Conservation (phyloP, 1,140 invertebrate genomes). For the Branchinecta lindahli region DNA sequence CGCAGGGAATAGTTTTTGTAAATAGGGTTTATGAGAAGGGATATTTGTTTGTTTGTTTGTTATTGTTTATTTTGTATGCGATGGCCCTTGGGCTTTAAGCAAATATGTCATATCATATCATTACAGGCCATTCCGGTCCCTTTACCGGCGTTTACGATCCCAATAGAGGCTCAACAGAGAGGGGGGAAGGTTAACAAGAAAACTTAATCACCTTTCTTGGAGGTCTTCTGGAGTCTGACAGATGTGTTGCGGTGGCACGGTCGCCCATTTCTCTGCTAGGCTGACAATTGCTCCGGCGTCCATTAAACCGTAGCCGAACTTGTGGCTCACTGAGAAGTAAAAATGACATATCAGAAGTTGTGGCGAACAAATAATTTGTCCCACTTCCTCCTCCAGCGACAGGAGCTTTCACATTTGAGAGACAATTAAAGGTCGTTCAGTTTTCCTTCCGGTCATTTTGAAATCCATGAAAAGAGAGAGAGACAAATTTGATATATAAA, state of each 20-base stretch:
- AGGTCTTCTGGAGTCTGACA: constrained; percentile 80
- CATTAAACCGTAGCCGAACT: constrained; percentile 96
- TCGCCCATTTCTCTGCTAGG: constrained; percentile 78
- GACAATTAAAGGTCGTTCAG: neutral
- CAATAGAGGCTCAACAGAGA: no score
- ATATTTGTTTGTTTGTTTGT: no score
- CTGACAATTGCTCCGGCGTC: constrained; percentile 86
- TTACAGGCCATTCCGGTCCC: no score
- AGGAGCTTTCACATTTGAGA: neutral
- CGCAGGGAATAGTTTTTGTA: no score
- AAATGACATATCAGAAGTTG: neutral
- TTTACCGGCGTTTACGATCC: no score
- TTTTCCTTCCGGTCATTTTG: no score
- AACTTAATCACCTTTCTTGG: constrained; percentile 42
- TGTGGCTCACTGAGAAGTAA: constrained; percentile 55
- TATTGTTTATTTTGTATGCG: no score
- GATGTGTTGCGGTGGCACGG: constrained; percentile 88
- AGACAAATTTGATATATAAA: no score
- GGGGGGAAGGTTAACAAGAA: neutral
- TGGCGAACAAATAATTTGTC: neutral
- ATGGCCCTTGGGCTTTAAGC: no score
- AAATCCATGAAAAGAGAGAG: no score
- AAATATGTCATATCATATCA: no score
- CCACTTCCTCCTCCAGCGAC: neutral
- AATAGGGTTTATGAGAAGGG: no score